These are phyloP conservation scores for Drosophila aff. DNA, from an alignment of 1,140 invertebrate species.

Conservation along the genomic window DNA sequence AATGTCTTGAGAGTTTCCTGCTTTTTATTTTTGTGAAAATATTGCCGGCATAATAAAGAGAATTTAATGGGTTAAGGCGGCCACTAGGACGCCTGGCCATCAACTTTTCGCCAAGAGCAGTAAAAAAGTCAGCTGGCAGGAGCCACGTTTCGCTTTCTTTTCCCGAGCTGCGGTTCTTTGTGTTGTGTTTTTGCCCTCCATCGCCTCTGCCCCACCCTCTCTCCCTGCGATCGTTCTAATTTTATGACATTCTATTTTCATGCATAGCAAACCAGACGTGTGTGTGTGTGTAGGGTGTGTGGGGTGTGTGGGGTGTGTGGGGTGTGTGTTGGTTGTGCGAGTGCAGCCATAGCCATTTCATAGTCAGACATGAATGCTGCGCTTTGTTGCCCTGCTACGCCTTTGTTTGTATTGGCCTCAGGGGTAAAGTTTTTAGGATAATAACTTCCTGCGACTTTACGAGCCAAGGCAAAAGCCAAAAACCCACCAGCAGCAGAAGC, in stretches of 20 bases:
- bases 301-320: neutral
- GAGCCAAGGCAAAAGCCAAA: slow-evolving; percentile 74
- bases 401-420: slow-evolving; percentile 84
- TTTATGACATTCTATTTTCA: slow-evolving; percentile 83
- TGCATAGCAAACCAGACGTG: slow-evolving; percentile 65
- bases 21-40: slow-evolving; percentile 57
- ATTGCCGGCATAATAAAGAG: slow-evolving; percentile 65
- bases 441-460: slow-evolving; percentile 84
- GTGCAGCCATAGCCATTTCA: slow-evolving; percentile 69
- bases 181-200: slow-evolving; percentile 15
- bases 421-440: slow-evolving; percentile 84
- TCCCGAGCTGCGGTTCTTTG: slow-evolving; percentile 29
- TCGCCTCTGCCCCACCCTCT: neutral
- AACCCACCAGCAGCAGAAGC: slow-evolving; percentile 53
- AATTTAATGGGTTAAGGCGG: slow-evolving; percentile 79
- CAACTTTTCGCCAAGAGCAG: slow-evolving; percentile 77
- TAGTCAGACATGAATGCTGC: slow-evolving; percentile 81
- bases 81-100: slow-evolving; percentile 66
- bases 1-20: slow-evolving; percentile 35
- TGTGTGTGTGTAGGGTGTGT: slow-evolving; percentile 30
- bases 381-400: slow-evolving; percentile 80
- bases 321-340: slow-evolving; percentile 23
- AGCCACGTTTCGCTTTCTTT: slow-evolving; percentile 56
- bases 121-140: slow-evolving; percentile 68
- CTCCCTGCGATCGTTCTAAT: slow-evolving; percentile 74